Evolutionary conservation across 2,797 vertebrate species (phyloP).

Genomic region (Adelosebastes latens): DNA sequence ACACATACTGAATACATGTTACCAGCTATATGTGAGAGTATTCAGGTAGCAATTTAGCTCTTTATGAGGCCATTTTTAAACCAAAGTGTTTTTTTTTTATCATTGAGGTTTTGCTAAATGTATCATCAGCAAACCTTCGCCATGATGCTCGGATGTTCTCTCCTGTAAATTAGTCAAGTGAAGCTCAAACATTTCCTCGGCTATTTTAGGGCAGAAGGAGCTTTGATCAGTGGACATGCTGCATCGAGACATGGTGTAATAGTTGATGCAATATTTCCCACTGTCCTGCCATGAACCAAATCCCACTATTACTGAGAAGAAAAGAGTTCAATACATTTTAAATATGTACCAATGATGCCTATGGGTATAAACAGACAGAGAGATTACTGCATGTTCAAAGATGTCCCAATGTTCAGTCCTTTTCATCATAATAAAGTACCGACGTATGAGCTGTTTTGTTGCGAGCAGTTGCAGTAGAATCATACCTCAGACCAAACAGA

Average conservation of each 20-base stretch:
- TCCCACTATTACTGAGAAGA: not conserved
- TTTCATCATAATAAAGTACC: not conserved
- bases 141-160: conserved; percentile 8
- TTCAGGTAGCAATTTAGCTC: not conserved
- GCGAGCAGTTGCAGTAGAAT: not conserved
- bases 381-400: not conserved
- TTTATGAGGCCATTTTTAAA: not conserved
- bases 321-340: not conserved
- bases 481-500: conserved; percentile 3
- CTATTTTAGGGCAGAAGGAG: conserved; percentile 16
- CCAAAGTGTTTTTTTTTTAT: not conserved
- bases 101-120: not conserved
- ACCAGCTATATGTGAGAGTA: not conserved
- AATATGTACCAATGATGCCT: not conserved
- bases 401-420: not conserved
- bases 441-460: not conserved
- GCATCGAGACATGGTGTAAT: conserved; percentile 19
- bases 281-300: not conserved
- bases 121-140: conserved; percentile 14
- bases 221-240: conserved; percentile 44
- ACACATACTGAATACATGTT: not conserved
- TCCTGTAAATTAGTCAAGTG: conserved; percentile 21
- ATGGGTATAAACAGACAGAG: not conserved
- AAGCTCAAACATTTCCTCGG: conserved; percentile 33
- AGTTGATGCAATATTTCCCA: conserved; percentile 26